Evolutionary conservation across 30 jellyfish, hydroid and myxozoan genomes (phyloP).

Genomic region (Chironex yamaguchii): DNA sequence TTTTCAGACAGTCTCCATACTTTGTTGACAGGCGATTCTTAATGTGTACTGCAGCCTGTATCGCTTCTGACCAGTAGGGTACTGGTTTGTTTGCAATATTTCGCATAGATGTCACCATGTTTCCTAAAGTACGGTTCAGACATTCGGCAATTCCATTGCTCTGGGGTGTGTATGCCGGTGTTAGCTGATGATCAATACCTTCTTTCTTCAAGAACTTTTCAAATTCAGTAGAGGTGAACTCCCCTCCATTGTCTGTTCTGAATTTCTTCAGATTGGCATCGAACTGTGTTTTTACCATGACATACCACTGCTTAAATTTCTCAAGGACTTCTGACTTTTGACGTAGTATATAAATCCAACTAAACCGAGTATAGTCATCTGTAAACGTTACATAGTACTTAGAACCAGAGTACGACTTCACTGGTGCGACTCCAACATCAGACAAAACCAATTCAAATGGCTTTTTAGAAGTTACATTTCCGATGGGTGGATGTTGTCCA

Average conservation of each 20-base stretch:
- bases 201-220: neutral
- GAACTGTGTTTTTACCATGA: neutral
- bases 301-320: constrained; percentile 1
- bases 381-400: constrained; percentile 7
- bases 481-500: too few relatives aligned
- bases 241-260: too few relatives aligned
- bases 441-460: too few relatives aligned
- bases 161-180: neutral
- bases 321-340: neutral
- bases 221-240: too few relatives aligned
- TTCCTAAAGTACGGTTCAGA: neutral
- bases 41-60: too few relatives aligned
- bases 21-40: too few relatives aligned
- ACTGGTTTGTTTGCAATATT: neutral
- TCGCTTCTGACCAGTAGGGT: too few relatives aligned
- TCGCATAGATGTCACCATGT: neutral
- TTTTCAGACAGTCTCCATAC: too few relatives aligned
- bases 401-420: too few relatives aligned
- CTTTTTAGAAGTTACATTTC: too few relatives aligned
- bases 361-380: neutral
- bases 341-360: neutral
- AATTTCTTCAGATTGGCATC: too few relatives aligned
- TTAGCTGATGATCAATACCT: constrained; percentile 1
- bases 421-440: too few relatives aligned
- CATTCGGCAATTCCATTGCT: constrained; percentile 3